These are phyloP conservation scores for Sebastes alutus DNA, from an alignment of 2,797 vertebrate species.

Conservation along the genomic window DNA sequence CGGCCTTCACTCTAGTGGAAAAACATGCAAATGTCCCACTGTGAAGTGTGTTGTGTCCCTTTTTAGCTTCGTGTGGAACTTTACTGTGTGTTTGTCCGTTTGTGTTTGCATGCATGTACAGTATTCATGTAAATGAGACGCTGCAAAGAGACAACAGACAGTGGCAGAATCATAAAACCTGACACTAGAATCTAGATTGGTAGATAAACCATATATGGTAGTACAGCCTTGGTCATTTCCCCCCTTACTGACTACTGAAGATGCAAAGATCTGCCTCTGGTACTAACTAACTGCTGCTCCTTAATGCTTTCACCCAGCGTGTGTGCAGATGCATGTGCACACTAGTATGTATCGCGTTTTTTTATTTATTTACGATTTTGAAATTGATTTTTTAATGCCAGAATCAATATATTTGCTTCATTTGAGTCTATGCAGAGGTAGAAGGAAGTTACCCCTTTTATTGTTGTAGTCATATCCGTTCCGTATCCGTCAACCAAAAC, in stretches of 20 bases:
- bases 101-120: conserved; percentile 3
- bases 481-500: too few relatives aligned
- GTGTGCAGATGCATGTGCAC: background rate
- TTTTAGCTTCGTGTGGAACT: conserved; percentile 1
- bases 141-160: conserved; percentile 13
- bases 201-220: background rate
- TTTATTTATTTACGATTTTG: too few relatives aligned
- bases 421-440: too few relatives aligned
- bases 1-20: conserved; percentile 40
- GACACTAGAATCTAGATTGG: background rate
- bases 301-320: background rate
- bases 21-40: conserved; percentile 54
- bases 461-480: too few relatives aligned
- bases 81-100: conserved; percentile 3
- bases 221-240: background rate
- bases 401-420: too few relatives aligned
- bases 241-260: background rate
- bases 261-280: background rate
- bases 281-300: background rate
- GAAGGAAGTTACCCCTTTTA: too few relatives aligned
- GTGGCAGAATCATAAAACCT: conserved; percentile 31
- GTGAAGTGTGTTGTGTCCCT: conserved; percentile 21
- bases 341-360: background rate
- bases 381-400: too few relatives aligned
- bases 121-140: conserved; percentile 12